phyloP scores from a whole-genome alignment of 2,797 vertebrate species.

The Lycodopsis pacificus region DNA sequence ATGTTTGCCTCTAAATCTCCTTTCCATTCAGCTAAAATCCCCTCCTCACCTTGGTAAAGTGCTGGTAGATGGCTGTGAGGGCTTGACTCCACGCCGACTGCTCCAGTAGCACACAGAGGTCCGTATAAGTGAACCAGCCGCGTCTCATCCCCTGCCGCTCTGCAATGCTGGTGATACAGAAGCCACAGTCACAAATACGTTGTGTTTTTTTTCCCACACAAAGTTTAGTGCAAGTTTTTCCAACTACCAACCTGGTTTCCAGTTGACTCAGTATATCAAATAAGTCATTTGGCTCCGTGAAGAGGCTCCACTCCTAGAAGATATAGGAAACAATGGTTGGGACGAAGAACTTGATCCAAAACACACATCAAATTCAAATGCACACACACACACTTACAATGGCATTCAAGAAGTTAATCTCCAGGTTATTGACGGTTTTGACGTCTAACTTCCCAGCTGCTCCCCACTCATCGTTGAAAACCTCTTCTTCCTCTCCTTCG shows the following conservation, averaged over 20 bases:
- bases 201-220: not conserved
- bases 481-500: slow-evolving; percentile 98
- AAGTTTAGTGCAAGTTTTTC: not conserved
- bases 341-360: not conserved
- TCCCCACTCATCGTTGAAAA: slow-evolving; percentile 98
- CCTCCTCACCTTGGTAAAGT: slow-evolving; percentile 89
- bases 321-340: not conserved
- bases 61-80: slow-evolving; percentile 89
- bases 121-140: slow-evolving; percentile 98
- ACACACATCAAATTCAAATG: not conserved
- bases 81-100: slow-evolving; percentile 91
- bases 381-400: slow-evolving; percentile 86
- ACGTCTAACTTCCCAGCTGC: slow-evolving; percentile 95
- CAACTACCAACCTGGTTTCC: slow-evolving; percentile 90
- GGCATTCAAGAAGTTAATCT: slow-evolving; percentile 96
- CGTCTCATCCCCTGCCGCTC: slow-evolving; percentile 91
- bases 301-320: slow-evolving; percentile 96
- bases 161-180: slow-evolving; percentile 86
- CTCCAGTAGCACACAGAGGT: slow-evolving; percentile 95
- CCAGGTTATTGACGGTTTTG: slow-evolving; percentile 93
- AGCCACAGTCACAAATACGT: not conserved
- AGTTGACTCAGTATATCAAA: slow-evolving; percentile 92
- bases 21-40: too few relatives aligned
- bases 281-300: slow-evolving; percentile 92
- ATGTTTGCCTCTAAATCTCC: not conserved